Conservation (phyloP, 2,113 vertebrate genomes). For the Dipodomys ordii region DNA sequence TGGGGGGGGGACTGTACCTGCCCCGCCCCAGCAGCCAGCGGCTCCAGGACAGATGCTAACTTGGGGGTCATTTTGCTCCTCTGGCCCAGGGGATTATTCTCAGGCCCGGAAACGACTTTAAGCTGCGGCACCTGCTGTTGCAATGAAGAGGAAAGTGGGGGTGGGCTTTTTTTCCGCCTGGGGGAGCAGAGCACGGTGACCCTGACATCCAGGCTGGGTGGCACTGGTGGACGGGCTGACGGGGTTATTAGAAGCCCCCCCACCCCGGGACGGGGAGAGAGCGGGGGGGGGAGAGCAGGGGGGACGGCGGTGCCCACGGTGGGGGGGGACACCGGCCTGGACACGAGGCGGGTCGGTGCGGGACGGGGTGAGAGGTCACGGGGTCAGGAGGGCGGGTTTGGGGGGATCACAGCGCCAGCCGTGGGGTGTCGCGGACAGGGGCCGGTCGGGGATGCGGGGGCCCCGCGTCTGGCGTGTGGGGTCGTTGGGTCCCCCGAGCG, state of each 20-base stretch:
- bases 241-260: too few species aligned
- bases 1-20: not conserved
- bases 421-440: not conserved
- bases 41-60: not conserved
- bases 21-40: not conserved
- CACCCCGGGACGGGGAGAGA: too few species aligned
- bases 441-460: not conserved
- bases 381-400: not conserved
- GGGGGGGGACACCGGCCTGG: not conserved
- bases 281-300: too few species aligned
- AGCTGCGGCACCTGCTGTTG: not conserved
- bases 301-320: not conserved
- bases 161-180: not conserved
- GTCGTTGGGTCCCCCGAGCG: not conserved
- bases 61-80: not conserved
- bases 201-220: too few species aligned
- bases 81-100: constrained; percentile 3
- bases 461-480: too few species aligned
- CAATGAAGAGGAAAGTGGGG: not conserved
- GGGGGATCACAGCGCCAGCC: not conserved
- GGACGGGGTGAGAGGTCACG: not conserved
- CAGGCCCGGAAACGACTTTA: not conserved
- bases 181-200: too few species aligned
- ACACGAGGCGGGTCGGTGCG: not conserved
- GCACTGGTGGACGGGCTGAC: not conserved